phyloP scores from a whole-genome alignment of 2,888 invertebrate species.

The Pseudoips prasinana region DNA sequence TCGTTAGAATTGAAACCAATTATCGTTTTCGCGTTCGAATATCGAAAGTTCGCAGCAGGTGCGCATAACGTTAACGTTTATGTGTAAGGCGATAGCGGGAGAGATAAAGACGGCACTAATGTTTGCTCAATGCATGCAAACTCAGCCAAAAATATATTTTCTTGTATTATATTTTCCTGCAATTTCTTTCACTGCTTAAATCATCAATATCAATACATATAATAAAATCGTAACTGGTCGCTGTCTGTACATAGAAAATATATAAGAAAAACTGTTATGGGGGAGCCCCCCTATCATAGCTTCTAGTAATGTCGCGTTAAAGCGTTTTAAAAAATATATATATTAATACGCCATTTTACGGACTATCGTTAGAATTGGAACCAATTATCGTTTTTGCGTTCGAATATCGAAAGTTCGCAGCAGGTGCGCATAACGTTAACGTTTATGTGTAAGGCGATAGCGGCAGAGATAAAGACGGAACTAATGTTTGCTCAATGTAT shows the following conservation, averaged over 20 bases:
- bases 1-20: slow-evolving; percentile 70
- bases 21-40: slow-evolving; percentile 73
- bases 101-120: not conserved
- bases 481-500: too few relatives aligned
- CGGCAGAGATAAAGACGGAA: slow-evolving; percentile 15
- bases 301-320: slow-evolving; percentile 17
- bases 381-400: slow-evolving; percentile 76
- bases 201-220: too few relatives aligned
- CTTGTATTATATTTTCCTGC: not conserved
- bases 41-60: slow-evolving; percentile 76
- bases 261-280: too few relatives aligned
- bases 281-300: too few relatives aligned
- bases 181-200: too few relatives aligned
- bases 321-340: slow-evolving; percentile 62
- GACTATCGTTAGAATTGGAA: slow-evolving; percentile 70
- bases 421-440: slow-evolving; percentile 65
- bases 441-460: slow-evolving; percentile 30
- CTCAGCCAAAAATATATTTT: not conserved
- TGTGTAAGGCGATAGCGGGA: slow-evolving; percentile 35
- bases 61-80: slow-evolving; percentile 50
- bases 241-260: too few relatives aligned
- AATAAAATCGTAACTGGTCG: too few relatives aligned
- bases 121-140: too few relatives aligned
- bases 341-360: slow-evolving; percentile 67
- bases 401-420: slow-evolving; percentile 72